Percentiles rank a stretch among this genome's conserved stretches.
Evolutionary conservation across 2,797 vertebrate species (phyloP).

Genomic region (Paedocypris micromegethes): DNA sequence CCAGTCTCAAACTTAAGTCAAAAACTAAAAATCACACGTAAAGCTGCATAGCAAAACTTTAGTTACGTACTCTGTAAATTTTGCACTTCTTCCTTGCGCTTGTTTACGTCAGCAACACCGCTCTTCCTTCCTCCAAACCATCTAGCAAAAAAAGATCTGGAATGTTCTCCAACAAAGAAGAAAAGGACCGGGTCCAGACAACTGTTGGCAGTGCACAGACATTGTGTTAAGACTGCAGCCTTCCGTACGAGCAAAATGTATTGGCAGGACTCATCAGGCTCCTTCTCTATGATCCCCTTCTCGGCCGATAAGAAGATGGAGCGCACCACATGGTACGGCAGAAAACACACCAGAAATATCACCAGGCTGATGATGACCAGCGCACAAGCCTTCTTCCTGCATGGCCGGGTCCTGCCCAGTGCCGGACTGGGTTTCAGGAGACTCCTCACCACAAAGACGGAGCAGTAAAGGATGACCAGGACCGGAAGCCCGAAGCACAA

Average conservation of each 20-base stretch:
- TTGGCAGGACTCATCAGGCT: background rate
- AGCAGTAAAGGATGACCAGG: slow-evolving; percentile 60
- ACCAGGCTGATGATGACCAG: slow-evolving; percentile 64
- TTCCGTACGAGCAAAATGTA: slow-evolving; percentile 53
- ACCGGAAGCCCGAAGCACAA: slow-evolving; percentile 66
- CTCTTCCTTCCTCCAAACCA: slow-evolving; percentile 14
- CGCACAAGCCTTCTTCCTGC: slow-evolving; percentile 61
- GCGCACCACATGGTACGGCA: slow-evolving; percentile 69
- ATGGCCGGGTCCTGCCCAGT: background rate
- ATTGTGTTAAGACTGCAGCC: slow-evolving; percentile 55
- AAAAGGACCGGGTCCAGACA: slow-evolving; percentile 73
- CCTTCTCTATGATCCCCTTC: background rate
- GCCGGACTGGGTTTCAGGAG: slow-evolving; percentile 52
- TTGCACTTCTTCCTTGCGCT: slow-evolving; percentile 30
- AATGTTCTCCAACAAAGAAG: slow-evolving; percentile 71
- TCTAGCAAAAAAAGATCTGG: slow-evolving; percentile 48
- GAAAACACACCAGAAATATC: slow-evolving; percentile 70
- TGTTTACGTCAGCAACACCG: background rate
- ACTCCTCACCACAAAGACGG: slow-evolving; percentile 56
- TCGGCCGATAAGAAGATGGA: slow-evolving; percentile 56
- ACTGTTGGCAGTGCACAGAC: slow-evolving; percentile 63
- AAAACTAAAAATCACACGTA: no score
- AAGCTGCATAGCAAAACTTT: background rate
- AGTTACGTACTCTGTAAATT: slow-evolving; percentile 19
- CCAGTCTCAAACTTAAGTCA: background rate